Evolutionary conservation across 2,113 vertebrate genomes (phyloP).

Genomic region (Hipposideros armiger): DNA sequence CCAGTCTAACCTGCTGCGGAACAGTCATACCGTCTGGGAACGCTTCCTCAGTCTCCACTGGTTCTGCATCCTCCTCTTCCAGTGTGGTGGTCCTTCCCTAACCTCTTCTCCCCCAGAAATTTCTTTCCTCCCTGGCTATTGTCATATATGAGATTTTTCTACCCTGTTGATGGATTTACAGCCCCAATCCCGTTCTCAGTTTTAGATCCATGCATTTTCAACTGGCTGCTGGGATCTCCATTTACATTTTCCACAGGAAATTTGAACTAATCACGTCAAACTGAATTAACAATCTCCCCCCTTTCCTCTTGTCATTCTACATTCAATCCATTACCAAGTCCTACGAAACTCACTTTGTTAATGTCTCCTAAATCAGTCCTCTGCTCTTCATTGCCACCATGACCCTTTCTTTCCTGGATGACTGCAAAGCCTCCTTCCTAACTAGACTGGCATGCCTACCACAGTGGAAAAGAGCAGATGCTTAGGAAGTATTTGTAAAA

Average conservation of each 20-base stretch:
- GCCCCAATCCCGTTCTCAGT: not conserved
- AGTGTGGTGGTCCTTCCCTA: not conserved
- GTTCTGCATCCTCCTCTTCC: not conserved
- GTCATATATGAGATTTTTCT: not conserved
- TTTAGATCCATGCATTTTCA: not conserved
- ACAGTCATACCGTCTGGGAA: not conserved
- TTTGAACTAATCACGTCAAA: not conserved
- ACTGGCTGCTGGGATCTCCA: not conserved
- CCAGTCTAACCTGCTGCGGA: not conserved
- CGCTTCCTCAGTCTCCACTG: not conserved
- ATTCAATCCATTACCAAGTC: not conserved
- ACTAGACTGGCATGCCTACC: not conserved
- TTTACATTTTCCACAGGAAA: not conserved
- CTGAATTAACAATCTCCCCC: not conserved
- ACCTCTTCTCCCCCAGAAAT: not conserved
- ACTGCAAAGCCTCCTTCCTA: not conserved
- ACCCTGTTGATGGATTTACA: not conserved
- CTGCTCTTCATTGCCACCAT: not conserved
- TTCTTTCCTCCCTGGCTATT: not conserved
- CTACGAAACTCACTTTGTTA: not conserved
- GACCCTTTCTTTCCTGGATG: not conserved
- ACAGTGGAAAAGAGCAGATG: not conserved
- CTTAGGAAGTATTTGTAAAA: not conserved
- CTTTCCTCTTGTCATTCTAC: not conserved
- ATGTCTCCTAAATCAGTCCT: not conserved